Evolutionary conservation across 2,888 invertebrate genomes (phyloP), one percentile per base, ranked within the genome.

Genomic region (Syritta pipiens): DNA sequence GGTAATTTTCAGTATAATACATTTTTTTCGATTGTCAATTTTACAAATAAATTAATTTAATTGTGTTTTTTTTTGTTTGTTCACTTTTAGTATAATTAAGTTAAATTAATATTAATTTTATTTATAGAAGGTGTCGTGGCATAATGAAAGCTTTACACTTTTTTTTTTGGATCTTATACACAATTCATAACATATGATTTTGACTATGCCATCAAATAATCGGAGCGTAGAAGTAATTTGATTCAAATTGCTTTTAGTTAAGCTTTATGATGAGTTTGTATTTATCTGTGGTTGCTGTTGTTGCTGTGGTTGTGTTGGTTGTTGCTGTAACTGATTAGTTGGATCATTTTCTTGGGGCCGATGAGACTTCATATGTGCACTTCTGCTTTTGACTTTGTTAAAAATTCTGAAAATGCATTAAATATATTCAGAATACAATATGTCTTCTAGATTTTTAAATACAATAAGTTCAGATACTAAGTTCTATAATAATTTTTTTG

Each of bases 351-450:
- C 96, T 89, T 94, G 94, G 85, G 96, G 95, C 88, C 96, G 94
- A 91, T 99, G 99, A 84, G 97, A 97, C 91, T 99, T 99, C 98
- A 99, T 98, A 91, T 99, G 99, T 83, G 98, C 98, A 91, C 97
- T 98, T 90, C 98, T 94, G 91, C 98, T 98, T 92, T 98, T 97
- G 88, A 98, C 96, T 93, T 98, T 98, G 91, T 94, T 94, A 92
- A 98, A 98, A 90, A 97, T 94, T 92, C 97, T 98, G 93, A 84
- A 91, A 84, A 5, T n/a, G n/a, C n/a, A n/a, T n/a, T n/a, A n/a
- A 6, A 44, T 26, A 22, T 24, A 42, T 20, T 32, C n/a, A n/a
- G n/a, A n/a, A n/a, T n/a, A n/a, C n/a, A n/a, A n/a, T n/a, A n/a
- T n/a, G n/a, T n/a, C n/a, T n/a, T n/a, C n/a, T n/a, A 12, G 6